Conservation (phyloP, 2,888 invertebrate genomes). For the Seira sanloemensis region DNA sequence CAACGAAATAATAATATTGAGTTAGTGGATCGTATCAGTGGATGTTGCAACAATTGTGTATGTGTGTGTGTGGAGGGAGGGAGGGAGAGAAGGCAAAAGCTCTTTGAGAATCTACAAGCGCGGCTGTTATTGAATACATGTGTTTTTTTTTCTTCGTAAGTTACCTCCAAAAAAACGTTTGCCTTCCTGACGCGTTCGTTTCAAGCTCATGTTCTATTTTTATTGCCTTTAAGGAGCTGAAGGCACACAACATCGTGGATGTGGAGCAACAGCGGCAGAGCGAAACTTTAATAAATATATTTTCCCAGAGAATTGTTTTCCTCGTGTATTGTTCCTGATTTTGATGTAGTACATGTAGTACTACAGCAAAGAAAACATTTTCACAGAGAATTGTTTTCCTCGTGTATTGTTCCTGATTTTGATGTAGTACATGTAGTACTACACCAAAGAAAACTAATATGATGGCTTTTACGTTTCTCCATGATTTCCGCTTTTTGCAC, state of each 20-base stretch:
- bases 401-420: conserved; percentile 5
- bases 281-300: neutral
- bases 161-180: neutral
- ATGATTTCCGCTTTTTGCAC: conserved; percentile 10
- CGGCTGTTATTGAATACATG: conserved; percentile 1
- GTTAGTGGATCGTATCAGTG: neutral
- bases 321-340: conserved; percentile 5
- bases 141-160: neutral
- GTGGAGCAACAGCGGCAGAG: neutral
- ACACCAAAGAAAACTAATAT: neutral
- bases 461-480: conserved; percentile 11
- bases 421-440: conserved; percentile 16
- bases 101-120: neutral
- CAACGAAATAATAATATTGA: conserved; percentile 9
- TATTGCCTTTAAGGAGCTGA: neutral
- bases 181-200: conserved; percentile 7
- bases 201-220: neutral
- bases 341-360: conserved; percentile 17
- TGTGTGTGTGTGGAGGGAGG: too few species aligned
- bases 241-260: neutral
- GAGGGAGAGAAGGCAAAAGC: too few species aligned
- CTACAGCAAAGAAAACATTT: neutral
- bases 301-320: conserved; percentile 3
- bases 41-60: conserved; percentile 10
- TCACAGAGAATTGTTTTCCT: conserved; percentile 6